phyloP scores from a whole-genome alignment of 92 coral and sea anemone genomes.

The Palythoa caribaeorum region DNA sequence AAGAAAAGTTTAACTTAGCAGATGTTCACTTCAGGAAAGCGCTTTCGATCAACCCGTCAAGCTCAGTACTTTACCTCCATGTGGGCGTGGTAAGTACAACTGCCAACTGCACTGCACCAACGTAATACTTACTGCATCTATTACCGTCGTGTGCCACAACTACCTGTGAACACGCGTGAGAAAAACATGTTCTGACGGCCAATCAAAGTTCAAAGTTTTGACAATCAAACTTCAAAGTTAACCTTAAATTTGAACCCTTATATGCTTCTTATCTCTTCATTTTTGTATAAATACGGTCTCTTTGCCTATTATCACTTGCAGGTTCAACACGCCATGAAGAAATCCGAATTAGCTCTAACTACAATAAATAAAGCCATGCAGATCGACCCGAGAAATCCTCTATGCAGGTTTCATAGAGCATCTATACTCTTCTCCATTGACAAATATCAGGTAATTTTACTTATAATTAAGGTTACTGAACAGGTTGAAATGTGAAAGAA shows the following conservation, averaged over 20 bases:
- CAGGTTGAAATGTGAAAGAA: not conserved
- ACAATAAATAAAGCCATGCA: slow-evolving; percentile 96
- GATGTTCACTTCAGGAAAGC: slow-evolving; percentile 99
- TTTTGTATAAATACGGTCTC: not conserved
- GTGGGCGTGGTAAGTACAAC: slow-evolving; percentile 95
- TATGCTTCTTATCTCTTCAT: too few relatives aligned
- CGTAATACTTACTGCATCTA: too few relatives aligned
- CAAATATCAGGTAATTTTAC: slow-evolving; percentile 76
- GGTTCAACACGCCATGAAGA: slow-evolving; percentile 98
- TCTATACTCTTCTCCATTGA: slow-evolving; percentile 95
- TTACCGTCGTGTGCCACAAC: too few relatives aligned
- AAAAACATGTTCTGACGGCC: too few relatives aligned
- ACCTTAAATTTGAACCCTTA: not conserved
- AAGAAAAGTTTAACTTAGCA: slow-evolving; percentile 96
- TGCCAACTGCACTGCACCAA: not conserved
- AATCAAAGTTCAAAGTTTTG: too few relatives aligned
- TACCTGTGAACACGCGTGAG: too few relatives aligned
- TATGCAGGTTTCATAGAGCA: slow-evolving; percentile 97
- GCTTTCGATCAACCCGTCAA: slow-evolving; percentile 94
- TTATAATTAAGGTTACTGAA: not conserved
- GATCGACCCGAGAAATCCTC: slow-evolving; percentile 95
- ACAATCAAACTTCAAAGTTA: too few relatives aligned
- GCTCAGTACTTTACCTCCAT: slow-evolving; percentile 95
- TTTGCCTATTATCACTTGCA: not conserved
- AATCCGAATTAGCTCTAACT: slow-evolving; percentile 85